Evolutionary conservation across 1,140 invertebrate genomes (phyloP), one percentile per base, ranked within the genome.

Genomic region (Polypedilum vanderplanki): DNA sequence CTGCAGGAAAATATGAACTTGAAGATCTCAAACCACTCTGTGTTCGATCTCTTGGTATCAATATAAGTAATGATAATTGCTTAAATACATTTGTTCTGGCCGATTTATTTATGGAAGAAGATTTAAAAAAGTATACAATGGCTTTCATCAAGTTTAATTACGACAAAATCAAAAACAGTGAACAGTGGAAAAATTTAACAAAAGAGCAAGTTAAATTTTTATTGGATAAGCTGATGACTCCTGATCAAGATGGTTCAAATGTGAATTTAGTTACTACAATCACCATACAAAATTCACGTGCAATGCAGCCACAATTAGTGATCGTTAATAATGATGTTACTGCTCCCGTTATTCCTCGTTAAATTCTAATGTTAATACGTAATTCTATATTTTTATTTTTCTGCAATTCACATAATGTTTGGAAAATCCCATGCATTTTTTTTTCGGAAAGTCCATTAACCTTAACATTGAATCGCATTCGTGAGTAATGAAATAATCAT

Each of bases 371-470:
- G 24, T 33, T 33, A 33, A 3, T 33, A 33, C 5, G 24, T 5
- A 33, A 3, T 1, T 33, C 24, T 33, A 33, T 33, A 33, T 3
- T 1, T 33, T 33, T 33, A 33, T 33, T 33, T 33, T 33, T 33
- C 24, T 33, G 24, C 24, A 33, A 33, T 33, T 33, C 5, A 33
- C 5, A 33, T 3, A 33, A 33, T 33, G 24, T 33, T 33, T 33
- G 24, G 24, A 33, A 33, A 33, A 33, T 33, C 24, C 24, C 24
- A 33, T 33, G 5, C 24, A 33, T 33, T 33, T 33, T 33, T 33
- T 57, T 57, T 57, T 57, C 46, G 46, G 46, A 57, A 57, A 57
- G 46, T 57, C 46, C 46, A 57, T 57, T 57, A 15, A 57, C 46
- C 46, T 57, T 57, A 57, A 57, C 46, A 57, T 57, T 57, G 46